Evolutionary conservation across 64 coral and sea anemone genomes (phyloP), one percentile per base, ranked within the genome.

Genomic region (Montipora capricornis): DNA sequence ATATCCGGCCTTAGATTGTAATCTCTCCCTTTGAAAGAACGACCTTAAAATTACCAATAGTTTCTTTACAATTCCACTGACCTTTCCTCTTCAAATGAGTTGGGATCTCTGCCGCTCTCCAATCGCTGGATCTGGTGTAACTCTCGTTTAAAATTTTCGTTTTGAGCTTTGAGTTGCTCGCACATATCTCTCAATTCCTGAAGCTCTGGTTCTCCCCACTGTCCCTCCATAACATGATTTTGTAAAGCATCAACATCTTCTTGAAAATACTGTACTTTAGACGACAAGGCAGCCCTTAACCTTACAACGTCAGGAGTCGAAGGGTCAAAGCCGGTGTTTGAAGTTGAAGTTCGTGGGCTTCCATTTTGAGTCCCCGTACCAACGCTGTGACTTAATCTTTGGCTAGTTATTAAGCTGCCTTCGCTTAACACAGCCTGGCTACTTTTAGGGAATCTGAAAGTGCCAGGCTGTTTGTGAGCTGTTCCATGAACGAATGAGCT

Each of bases 181-280:
- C 93, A 95, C 89, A 98, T 92, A 20, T 92, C 89, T 4, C 91
- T 77, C 46, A 98, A 74, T 80, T 98, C 96, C 78, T 81, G 83
- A 44, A 98, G 82, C 67, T 98, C 93, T 6, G 82, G 76, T 48
- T 98, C 89, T 9, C 47, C 93, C 96, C 96, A 98, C 37, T 98
- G 68, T 10, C 83, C 79, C 22, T 98, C 73, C 53, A 87, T 94
- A 22, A 98, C 89, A 59, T 98, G 87, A 53, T 87, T 73, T 80
- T 98, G 96, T 50, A 98, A 75, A 79, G 88, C 93, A 53, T 95
- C 90, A 45, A 95, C 93, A 57, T 95, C 89, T 78, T 95, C 93
- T 19, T 95, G 73, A 89, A 98, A 95, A 92, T 84, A 89, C 71
- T 94, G 77, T 29, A 98, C 73, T 81, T 95, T 80, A 85, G 94